These are phyloP conservation scores for Muscina levida DNA, from an alignment of 2,888 invertebrate species.

Conservation along the genomic window DNA sequence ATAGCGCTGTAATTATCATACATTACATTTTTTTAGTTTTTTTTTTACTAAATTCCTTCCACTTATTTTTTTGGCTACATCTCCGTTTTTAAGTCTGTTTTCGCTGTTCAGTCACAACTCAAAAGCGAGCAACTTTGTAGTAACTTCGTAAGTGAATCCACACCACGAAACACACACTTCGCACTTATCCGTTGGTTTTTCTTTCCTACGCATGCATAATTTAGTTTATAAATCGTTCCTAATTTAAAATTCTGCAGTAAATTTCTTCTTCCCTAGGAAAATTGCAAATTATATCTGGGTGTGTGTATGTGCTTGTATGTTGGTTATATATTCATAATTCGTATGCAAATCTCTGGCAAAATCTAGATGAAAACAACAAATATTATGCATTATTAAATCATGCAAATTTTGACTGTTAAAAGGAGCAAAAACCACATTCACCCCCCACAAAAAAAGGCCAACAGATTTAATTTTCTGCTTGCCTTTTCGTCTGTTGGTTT, in stretches of 20 bases:
- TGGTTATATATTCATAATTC: conserved; percentile 35
- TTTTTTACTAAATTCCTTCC: too few relatives aligned
- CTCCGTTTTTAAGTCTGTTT: too few relatives aligned
- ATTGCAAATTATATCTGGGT: too few relatives aligned
- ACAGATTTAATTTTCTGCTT: background rate
- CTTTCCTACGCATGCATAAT: conserved; percentile 26
- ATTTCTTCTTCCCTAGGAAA: background rate
- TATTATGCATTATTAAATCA: conserved; percentile 63
- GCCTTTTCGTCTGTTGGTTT: background rate
- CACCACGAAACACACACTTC: too few relatives aligned
- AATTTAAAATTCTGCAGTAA: conserved; percentile 40
- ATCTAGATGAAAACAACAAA: conserved; percentile 25
- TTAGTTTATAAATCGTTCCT: conserved; percentile 29
- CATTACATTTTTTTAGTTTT: too few relatives aligned
- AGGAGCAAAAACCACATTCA: background rate
- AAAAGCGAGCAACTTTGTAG: too few relatives aligned
- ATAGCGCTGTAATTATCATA: too few relatives aligned
- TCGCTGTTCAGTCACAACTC: too few relatives aligned
- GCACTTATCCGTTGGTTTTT: too few relatives aligned
- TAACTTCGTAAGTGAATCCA: too few relatives aligned
- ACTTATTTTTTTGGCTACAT: too few relatives aligned
- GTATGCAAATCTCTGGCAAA: conserved; percentile 30
- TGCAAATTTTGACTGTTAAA: conserved; percentile 47
- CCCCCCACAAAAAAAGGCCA: background rate
- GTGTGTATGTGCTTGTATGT: too few relatives aligned